Percentiles rank a stretch among this genome's conserved stretches.
Evolutionary conservation across 1,140 invertebrate species (phyloP).

Genomic region (Bathynomus jamesi): DNA sequence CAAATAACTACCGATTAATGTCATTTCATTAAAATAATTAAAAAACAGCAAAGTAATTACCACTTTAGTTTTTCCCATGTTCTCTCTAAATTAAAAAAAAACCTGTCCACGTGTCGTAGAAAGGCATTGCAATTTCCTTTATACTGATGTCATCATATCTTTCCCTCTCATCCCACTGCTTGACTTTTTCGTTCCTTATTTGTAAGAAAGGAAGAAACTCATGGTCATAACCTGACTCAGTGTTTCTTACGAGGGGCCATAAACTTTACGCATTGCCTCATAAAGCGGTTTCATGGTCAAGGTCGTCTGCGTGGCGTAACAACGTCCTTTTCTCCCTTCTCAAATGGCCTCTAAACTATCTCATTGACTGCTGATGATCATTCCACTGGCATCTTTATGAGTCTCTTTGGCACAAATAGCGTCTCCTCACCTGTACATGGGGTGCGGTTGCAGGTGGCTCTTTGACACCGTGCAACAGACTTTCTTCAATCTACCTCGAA

Average conservation of each 20-base stretch:
- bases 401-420: constrained; percentile 31
- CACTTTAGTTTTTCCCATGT: too few relatives aligned
- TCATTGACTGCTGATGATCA: constrained; percentile 35
- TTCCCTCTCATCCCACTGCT: too few relatives aligned
- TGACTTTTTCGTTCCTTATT: too few relatives aligned
- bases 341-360: constrained; percentile 32
- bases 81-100: background rate
- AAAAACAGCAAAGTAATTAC: too few relatives aligned
- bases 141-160: too few relatives aligned
- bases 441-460: background rate
- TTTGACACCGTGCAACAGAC: background rate
- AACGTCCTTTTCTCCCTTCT: constrained; percentile 10
- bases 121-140: too few relatives aligned
- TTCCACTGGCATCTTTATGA: constrained; percentile 34
- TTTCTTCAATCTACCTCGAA: too few relatives aligned
- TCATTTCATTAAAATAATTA: too few relatives aligned
- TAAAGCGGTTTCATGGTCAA: constrained; percentile 34
- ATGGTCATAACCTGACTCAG: background rate
- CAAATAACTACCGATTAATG: too few relatives aligned
- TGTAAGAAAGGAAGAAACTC: background rate
- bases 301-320: constrained; percentile 17
- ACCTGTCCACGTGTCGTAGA: background rate
- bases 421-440: background rate
- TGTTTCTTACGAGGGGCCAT: constrained; percentile 19
- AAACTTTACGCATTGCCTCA: constrained; percentile 34